Evolutionary conservation across 2,888 invertebrate genomes (phyloP), one percentile per base, ranked within the genome.

Genomic region (Phlogophora meticulosa): DNA sequence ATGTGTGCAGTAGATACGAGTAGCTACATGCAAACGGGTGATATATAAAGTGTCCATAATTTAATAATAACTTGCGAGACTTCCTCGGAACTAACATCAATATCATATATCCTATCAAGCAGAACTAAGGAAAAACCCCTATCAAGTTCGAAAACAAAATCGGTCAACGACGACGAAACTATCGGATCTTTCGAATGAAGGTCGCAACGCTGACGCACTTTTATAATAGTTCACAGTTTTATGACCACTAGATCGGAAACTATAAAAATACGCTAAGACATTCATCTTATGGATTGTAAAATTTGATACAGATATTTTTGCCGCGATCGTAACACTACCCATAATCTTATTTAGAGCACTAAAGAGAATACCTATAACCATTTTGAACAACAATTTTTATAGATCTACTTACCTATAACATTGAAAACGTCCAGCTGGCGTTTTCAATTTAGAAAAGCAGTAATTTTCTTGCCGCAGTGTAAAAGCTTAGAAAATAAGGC

Each of bases 201-300:
- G 91, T 79, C 90, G 70, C 74, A 76, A 75, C 78, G 73, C 85
- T 92, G 92, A 93, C 92, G 92, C 87, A 91, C 83, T 89, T 88
- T 89, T 89, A 87, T 88, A 88, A 88, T 83, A 85, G 85, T 83
- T 80, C 76, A 80, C 77, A 82, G 69, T 88, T 93, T 93, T 92
- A 93, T 88, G 87, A 83, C 85, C 86, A 84, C 84, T 84, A 84
- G 80, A 90, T 92, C 88, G 89, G 88, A 90, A 92, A 89, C 91
- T 89, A 90, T 91, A 92, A 93, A 93, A 92, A 91, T 88, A 86
- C 81, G 85, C 80, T 76, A 80, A 85, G 80, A 86, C 82, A 85
- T 87, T 85, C 82, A 75, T 85, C 79, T 84, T 82, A 85, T 76
- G 70, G 83, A 84, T 82, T 84, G 80, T 86, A 85, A 88, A 87